Evolutionary conservation across 2,797 vertebrate genomes (phyloP).

Genomic region (Falco biarmicus): DNA sequence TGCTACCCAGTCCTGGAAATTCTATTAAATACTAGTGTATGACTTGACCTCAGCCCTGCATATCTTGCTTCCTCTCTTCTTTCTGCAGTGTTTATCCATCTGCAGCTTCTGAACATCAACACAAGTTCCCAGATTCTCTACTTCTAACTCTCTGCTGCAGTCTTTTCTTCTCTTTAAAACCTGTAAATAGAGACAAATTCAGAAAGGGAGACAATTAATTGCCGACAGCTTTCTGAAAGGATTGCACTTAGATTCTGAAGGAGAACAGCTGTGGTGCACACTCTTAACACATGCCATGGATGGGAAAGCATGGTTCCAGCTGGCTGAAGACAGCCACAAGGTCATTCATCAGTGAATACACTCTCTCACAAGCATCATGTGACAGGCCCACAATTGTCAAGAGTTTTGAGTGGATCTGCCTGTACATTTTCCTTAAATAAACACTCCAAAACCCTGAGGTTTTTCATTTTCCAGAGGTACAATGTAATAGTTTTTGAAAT

Average conservation of each 20-base stretch:
- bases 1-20: not conserved
- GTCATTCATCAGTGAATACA: slow-evolving; percentile 48
- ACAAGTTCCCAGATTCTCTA: not conserved
- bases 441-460: not conserved
- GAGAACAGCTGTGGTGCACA: slow-evolving; percentile 58
- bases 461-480: not conserved
- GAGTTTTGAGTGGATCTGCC: not conserved
- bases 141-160: not conserved
- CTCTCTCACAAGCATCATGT: slow-evolving; percentile 4
- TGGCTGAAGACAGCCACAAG: slow-evolving; percentile 60
- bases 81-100: not conserved
- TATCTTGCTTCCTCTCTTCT: not conserved
- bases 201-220: slow-evolving; percentile 59
- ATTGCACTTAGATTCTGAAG: slow-evolving; percentile 57
- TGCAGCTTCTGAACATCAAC: not conserved
- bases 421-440: slow-evolving; percentile 29
- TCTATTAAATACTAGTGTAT: not conserved
- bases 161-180: slow-evolving; percentile 31
- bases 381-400: slow-evolving; percentile 19
- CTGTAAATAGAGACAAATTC: slow-evolving; percentile 50
- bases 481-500: not conserved
- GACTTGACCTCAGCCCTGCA: not conserved
- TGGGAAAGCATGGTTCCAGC: slow-evolving; percentile 62
- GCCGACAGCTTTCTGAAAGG: slow-evolving; percentile 56
- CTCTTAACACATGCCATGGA: slow-evolving; percentile 48